Conservation (phyloP, 2,888 invertebrate genomes). For the Odontothrips loti region DNA sequence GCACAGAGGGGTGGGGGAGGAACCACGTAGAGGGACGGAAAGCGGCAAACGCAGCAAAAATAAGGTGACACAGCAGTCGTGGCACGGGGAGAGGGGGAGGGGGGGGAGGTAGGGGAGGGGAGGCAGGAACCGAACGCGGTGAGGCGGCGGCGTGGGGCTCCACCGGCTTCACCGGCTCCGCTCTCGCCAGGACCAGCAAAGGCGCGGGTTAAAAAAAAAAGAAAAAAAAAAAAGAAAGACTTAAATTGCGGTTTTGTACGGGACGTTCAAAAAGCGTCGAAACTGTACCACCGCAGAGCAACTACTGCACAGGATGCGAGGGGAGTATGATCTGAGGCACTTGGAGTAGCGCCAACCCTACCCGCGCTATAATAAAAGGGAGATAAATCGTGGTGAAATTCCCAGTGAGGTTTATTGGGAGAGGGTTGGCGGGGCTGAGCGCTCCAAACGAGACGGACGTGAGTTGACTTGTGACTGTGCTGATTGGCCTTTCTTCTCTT, state of each 20-base stretch:
- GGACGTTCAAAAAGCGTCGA: too few species aligned
- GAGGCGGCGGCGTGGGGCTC: neutral
- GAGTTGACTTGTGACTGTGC: conserved; percentile 19
- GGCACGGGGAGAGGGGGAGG: neutral
- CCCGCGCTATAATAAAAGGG: too few species aligned
- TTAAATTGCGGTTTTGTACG: too few species aligned
- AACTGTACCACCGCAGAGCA: too few species aligned
- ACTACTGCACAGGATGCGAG: too few species aligned
- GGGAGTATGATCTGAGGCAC: too few species aligned
- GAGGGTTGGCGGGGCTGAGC: neutral
- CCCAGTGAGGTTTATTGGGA: neutral
- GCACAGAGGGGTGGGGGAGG: neutral
- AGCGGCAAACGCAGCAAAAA: conserved; percentile 24
- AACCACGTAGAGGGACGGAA: neutral
- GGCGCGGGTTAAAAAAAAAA: too few species aligned
- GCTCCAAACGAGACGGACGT: neutral
- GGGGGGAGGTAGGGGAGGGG: neutral
- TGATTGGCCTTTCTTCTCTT: conserved; percentile 15
- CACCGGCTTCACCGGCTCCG: too few species aligned
- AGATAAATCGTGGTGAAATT: neutral
- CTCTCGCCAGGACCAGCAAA: too few species aligned
- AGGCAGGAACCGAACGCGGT: neutral
- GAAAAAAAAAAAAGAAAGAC: too few species aligned
- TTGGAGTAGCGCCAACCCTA: too few species aligned
- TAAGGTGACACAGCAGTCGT: conserved; percentile 26